Evolutionary conservation across 2,797 vertebrate genomes (phyloP).

Genomic region (Percopsis omiscomaycus): DNA sequence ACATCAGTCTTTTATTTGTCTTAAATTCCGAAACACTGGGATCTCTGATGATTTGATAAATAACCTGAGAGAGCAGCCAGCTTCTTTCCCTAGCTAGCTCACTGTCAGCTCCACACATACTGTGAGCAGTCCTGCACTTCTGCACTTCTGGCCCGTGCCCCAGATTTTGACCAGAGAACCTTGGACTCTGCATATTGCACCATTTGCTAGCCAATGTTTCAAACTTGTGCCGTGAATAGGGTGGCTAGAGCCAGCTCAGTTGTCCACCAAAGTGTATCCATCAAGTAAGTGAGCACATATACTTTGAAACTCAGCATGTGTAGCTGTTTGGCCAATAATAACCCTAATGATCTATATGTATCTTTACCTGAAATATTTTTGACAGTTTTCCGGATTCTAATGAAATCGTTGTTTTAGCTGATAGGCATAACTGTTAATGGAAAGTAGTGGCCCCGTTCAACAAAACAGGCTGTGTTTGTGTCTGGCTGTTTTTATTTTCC

Average conservation of each 20-base stretch:
- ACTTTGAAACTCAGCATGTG: background rate
- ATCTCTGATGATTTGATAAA: slow-evolving; percentile 11
- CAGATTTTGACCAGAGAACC: too few species aligned
- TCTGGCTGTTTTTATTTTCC: slow-evolving; percentile 1
- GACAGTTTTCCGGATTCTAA: background rate
- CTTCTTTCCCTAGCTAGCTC: slow-evolving; percentile 14
- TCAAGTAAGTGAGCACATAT: background rate
- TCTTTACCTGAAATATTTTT: background rate
- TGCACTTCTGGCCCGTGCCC: slow-evolving; percentile 14
- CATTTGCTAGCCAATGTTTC: slow-evolving; percentile 17
- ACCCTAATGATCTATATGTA: slow-evolving; percentile 14
- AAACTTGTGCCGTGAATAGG: slow-evolving; percentile 21
- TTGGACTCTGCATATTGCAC: background rate
- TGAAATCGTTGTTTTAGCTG: background rate
- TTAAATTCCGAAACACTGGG: slow-evolving; percentile 26
- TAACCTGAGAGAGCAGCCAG: slow-evolving; percentile 21
- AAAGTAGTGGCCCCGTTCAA: background rate
- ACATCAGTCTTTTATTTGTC: slow-evolving; percentile 14
- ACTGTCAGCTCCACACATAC: slow-evolving; percentile 10
- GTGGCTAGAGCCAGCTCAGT: slow-evolving; percentile 27
- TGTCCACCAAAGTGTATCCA: slow-evolving; percentile 34
- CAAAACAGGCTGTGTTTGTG: slow-evolving; percentile 4
- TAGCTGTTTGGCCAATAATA: slow-evolving; percentile 21
- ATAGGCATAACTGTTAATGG: background rate
- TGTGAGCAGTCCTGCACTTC: slow-evolving; percentile 8